Evolutionary conservation across 2,113 vertebrate species (phyloP).

Genomic region (Brachionichthys hirsutus): DNA sequence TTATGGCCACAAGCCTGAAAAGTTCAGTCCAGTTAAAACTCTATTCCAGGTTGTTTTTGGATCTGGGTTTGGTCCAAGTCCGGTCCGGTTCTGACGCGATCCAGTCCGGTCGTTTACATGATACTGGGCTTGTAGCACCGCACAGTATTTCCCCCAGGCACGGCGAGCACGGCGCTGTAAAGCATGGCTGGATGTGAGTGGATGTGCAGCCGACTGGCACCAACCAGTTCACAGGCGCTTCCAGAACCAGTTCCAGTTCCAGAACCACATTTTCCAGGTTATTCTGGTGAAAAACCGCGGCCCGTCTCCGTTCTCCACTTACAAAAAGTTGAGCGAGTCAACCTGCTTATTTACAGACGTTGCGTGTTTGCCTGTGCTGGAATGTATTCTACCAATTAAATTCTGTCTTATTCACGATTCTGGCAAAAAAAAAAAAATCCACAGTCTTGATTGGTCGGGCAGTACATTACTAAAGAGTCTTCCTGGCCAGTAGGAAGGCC

Average conservation of each 20-base stretch:
- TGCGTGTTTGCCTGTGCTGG: constrained; percentile 57
- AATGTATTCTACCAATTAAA: constrained; percentile 61
- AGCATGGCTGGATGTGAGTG: constrained; percentile 56
- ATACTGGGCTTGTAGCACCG: constrained; percentile 66
- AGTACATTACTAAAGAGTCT: constrained; percentile 66
- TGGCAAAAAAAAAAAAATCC: constrained; percentile 55
- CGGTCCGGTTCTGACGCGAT: constrained; percentile 54
- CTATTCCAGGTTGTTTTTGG: constrained; percentile 8
- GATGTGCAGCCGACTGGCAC: constrained; percentile 22
- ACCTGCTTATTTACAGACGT: constrained; percentile 52
- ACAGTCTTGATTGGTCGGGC: constrained; percentile 72
- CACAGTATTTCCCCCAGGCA: constrained; percentile 66
- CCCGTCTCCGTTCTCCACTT: constrained; percentile 9
- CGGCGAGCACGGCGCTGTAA: constrained; percentile 47
- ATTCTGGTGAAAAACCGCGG: constrained; percentile 36
- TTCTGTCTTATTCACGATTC: constrained; percentile 41
- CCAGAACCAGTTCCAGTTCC: too few species aligned
- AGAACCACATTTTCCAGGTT: constrained; percentile 12
- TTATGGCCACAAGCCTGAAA: constrained; percentile 69
- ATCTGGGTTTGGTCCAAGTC: constrained; percentile 60
- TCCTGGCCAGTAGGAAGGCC: constrained; percentile 46
- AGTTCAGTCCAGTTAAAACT: constrained; percentile 41
- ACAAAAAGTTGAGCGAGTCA: constrained; percentile 3
- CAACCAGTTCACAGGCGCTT: constrained; percentile 7
- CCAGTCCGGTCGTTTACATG: constrained; percentile 65